Conservation (phyloP, 37 sponge, comb jelly and placozoan species). For the Geodia barretti region DNA sequence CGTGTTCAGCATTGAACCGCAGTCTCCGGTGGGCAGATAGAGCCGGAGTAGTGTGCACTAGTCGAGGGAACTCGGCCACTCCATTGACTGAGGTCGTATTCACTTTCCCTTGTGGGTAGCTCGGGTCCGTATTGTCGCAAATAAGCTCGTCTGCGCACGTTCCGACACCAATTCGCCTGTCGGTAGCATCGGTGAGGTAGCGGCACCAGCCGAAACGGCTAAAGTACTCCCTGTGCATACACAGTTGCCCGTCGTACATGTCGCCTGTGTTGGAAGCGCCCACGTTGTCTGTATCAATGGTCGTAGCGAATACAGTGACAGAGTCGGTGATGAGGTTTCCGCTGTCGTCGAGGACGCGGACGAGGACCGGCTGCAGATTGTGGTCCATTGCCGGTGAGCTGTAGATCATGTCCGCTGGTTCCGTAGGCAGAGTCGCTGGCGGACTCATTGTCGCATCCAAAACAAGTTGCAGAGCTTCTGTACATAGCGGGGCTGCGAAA, state of each 20-base stretch:
- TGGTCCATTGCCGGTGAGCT: constrained; percentile 49
- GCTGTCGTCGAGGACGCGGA: constrained; percentile 25
- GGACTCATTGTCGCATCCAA: constrained; percentile 46
- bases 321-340: constrained; percentile 23
- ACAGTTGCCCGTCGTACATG: constrained; percentile 25
- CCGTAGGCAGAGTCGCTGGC: constrained; percentile 37
- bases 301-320: constrained; percentile 47
- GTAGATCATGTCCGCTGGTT: constrained; percentile 42
- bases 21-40: constrained; percentile 3
- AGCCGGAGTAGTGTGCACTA: constrained; percentile 42
- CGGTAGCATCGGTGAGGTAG: constrained; percentile 2
- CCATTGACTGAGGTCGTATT: constrained; percentile 38
- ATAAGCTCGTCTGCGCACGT: constrained; percentile 6
- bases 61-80: constrained; percentile 40
- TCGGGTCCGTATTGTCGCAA: constrained; percentile 20
- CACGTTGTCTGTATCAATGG: constrained; percentile 10
- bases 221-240: constrained; percentile 14
- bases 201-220: constrained; percentile 14
- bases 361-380: constrained; percentile 23
- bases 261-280: not conserved
- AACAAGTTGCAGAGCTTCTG: constrained; percentile 15
- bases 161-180: not conserved
- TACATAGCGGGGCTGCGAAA: not conserved
- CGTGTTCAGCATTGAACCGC: constrained; percentile 20
- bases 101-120: constrained; percentile 39